These are phyloP conservation scores for Herpailurus yagouaroundi DNA, from an alignment of 2,113 vertebrate species.

Conservation along the genomic window DNA sequence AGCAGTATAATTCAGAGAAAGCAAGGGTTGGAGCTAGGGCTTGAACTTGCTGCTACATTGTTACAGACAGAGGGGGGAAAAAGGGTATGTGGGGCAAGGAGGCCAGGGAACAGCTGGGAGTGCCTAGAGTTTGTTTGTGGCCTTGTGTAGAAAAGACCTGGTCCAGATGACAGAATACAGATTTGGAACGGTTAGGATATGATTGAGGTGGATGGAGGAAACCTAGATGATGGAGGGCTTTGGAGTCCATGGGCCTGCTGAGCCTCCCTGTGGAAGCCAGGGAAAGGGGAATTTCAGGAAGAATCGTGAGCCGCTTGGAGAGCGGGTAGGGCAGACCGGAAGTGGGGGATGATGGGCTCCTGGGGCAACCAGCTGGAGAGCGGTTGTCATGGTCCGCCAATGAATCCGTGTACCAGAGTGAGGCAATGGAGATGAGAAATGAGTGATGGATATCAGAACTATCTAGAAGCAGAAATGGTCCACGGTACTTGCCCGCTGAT, in stretches of 20 bases:
- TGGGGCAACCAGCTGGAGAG: not conserved
- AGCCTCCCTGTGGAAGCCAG: not conserved
- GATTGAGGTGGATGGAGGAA: not conserved
- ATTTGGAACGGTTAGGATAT: not conserved
- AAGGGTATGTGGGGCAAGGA: not conserved
- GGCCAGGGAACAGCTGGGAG: not conserved
- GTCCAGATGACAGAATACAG: not conserved
- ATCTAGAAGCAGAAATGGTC: not conserved
- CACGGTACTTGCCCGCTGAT: not conserved
- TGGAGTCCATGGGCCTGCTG: not conserved
- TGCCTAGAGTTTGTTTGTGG: not conserved
- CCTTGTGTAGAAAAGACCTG: not conserved
- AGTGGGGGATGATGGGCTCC: not conserved
- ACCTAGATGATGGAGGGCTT: not conserved
- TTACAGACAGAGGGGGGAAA: not conserved
- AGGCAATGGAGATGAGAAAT: not conserved
- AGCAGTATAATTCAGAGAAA: not conserved
- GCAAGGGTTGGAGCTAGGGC: not conserved
- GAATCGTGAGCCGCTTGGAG: not conserved
- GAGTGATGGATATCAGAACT: not conserved
- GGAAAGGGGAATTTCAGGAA: not conserved
- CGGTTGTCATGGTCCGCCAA: not conserved
- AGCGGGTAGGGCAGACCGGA: not conserved
- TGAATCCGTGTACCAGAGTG: not conserved
- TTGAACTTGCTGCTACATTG: slow-evolving; percentile 31